phyloP scores from a whole-genome alignment of 2,797 vertebrate genomes.

The Myripristis jacobus region DNA sequence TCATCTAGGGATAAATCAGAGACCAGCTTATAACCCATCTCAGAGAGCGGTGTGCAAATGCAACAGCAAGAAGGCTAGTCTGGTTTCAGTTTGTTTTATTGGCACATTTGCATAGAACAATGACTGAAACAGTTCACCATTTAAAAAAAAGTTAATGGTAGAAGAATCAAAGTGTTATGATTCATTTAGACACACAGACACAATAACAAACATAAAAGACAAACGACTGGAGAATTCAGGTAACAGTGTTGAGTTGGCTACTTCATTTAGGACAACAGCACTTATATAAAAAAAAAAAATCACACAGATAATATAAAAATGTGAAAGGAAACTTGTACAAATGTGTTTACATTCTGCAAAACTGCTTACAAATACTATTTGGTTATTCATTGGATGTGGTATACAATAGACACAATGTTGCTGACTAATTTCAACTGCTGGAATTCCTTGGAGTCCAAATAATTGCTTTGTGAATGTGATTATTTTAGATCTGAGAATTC shows the following conservation, averaged over 20 bases:
- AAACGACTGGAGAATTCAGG: constrained; percentile 65
- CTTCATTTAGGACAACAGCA: constrained; percentile 71
- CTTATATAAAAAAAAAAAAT: constrained; percentile 71
- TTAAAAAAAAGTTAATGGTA: constrained; percentile 58
- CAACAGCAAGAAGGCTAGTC: background rate
- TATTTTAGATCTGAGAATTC: constrained; percentile 10
- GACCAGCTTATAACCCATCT: no score
- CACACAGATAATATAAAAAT: constrained; percentile 53
- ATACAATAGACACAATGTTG: constrained; percentile 12
- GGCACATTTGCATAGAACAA: constrained; percentile 52
- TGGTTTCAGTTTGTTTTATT: constrained; percentile 70
- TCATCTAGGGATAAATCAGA: no score
- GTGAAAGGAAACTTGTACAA: constrained; percentile 48
- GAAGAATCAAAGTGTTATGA: constrained; percentile 71
- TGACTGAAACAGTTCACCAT: constrained; percentile 54
- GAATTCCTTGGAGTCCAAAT: constrained; percentile 16
- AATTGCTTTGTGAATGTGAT: constrained; percentile 1
- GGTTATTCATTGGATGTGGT: constrained; percentile 44
- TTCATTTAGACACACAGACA: constrained; percentile 66
- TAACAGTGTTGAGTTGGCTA: constrained; percentile 77
- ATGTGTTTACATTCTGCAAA: constrained; percentile 58
- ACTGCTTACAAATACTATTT: constrained; percentile 44
- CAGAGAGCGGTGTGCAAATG: background rate
- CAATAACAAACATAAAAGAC: constrained; percentile 47
- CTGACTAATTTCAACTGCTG: constrained; percentile 22